Conservation (phyloP, 2,888 invertebrate genomes). For the Pammene aurita region DNA sequence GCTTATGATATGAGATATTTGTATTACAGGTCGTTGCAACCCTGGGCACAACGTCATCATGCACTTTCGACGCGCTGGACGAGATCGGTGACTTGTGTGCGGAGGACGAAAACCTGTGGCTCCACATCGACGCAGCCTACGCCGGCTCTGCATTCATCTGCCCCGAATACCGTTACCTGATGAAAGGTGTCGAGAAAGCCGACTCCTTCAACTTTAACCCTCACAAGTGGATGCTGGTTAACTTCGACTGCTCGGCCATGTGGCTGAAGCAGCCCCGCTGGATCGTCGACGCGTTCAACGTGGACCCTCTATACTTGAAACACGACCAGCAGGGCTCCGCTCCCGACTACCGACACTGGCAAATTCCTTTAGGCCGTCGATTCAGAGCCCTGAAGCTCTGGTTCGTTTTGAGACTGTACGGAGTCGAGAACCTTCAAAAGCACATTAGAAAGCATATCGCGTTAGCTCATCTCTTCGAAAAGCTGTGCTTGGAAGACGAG, state of each 20-base stretch:
- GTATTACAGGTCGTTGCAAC: conserved; percentile 89
- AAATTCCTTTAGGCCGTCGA: conserved; percentile 96
- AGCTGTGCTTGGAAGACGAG: conserved; percentile 87
- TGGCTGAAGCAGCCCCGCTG: conserved; percentile 96
- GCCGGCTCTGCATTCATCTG: conserved; percentile 98
- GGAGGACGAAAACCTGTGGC: conserved; percentile 88
- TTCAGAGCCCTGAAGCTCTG: conserved; percentile 97
- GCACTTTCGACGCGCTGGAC: conserved; percentile 94
- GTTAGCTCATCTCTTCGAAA: conserved; percentile 94
- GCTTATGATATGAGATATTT: neutral
- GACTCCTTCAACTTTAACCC: conserved; percentile 99
- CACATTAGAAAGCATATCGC: conserved; percentile 93
- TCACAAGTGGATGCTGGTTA: conserved; percentile 99
- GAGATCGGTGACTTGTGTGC: conserved; percentile 96
- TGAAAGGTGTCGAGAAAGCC: conserved; percentile 94
- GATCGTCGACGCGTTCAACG: conserved; percentile 97
- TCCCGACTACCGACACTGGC: conserved; percentile 98
- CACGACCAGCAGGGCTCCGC: conserved; percentile 95
- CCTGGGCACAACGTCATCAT: conserved; percentile 97
- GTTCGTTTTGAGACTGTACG: conserved; percentile 96
- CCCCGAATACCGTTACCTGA: conserved; percentile 95
- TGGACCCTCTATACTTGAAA: conserved; percentile 97
- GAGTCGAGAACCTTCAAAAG: conserved; percentile 93
- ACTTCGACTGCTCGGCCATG: conserved; percentile 99
- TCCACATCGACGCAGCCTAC: conserved; percentile 98